A percentile compares a stretch with the other conserved stretches of the same genome.
These are phyloP conservation scores for Mythimna ferrago DNA, from an alignment of 2,888 invertebrate genomes.

Conservation along the genomic window DNA sequence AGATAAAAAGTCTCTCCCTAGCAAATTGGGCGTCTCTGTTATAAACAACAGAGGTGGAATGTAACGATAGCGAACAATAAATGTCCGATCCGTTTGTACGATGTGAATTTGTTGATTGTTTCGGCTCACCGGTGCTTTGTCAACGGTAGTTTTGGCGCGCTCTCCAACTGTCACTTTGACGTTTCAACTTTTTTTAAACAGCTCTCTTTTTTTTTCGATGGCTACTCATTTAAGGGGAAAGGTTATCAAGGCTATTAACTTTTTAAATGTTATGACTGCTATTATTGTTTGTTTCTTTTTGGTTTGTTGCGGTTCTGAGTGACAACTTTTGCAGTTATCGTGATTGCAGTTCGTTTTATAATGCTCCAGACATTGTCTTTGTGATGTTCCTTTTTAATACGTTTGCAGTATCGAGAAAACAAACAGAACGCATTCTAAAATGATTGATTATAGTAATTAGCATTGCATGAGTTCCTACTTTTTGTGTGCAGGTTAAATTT, in stretches of 20 bases:
- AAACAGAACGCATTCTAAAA: constrained; percentile 25
- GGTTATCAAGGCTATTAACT: constrained; percentile 35
- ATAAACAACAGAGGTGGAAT: constrained; percentile 90
- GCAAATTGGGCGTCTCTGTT: constrained; percentile 90
- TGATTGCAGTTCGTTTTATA: not conserved
- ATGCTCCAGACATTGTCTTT: not conserved
- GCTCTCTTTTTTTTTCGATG: constrained; percentile 55
- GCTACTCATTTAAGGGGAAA: constrained; percentile 66
- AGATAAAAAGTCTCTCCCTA: constrained; percentile 86
- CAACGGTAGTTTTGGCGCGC: constrained; percentile 85
- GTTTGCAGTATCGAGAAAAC: constrained; percentile 29
- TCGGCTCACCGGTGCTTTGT: constrained; percentile 82
- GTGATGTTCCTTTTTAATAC: constrained; percentile 20
- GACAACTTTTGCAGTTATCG: constrained; percentile 10
- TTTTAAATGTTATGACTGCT: constrained; percentile 22
- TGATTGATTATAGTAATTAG: constrained; percentile 54
- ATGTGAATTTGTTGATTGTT: constrained; percentile 88
- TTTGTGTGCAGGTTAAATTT: constrained; percentile 62
- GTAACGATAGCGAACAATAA: constrained; percentile 89
- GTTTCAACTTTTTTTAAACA: constrained; percentile 70
- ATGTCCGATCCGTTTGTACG: constrained; percentile 87
- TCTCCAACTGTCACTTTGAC: constrained; percentile 82
- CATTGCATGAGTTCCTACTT: constrained; percentile 41
- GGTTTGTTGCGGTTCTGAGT: constrained; percentile 27
- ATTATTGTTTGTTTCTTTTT: constrained; percentile 17